Evolutionary conservation across 2,888 invertebrate species (phyloP).

Genomic region (Calephelis perditalis): DNA sequence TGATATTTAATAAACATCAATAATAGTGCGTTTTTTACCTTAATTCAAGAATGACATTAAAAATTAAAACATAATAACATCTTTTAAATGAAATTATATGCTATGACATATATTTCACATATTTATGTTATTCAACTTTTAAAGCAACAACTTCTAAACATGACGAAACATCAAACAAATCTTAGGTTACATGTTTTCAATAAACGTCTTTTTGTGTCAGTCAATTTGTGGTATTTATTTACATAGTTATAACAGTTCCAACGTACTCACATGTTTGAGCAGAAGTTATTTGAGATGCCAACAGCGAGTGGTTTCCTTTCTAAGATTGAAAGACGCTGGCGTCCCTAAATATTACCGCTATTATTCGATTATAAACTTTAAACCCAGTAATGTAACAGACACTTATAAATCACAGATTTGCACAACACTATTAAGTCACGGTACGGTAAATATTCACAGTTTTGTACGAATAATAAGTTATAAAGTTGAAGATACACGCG

Average conservation of each 20-base stretch:
- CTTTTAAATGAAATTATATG: no score
- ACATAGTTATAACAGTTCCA: background rate
- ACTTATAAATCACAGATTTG: conserved; percentile 32
- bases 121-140: no score
- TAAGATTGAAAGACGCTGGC: conserved; percentile 34
- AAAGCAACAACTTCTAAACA: no score
- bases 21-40: no score
- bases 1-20: no score
- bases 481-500: conserved; percentile 34
- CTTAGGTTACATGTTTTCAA: no score
- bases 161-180: no score
- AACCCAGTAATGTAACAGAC: conserved; percentile 47
- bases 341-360: conserved; percentile 53
- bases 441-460: conserved; percentile 23
- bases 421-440: conserved; percentile 31
- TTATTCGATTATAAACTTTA: conserved; percentile 39
- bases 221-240: conserved; percentile 5
- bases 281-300: conserved; percentile 30
- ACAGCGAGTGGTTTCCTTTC: conserved; percentile 35
- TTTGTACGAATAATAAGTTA: conserved; percentile 18
- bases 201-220: conserved; percentile 1
- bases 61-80: no score
- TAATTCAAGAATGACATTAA: no score
- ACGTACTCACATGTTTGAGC: conserved; percentile 15
- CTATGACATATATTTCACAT: no score